Conservation (phyloP, 2,888 invertebrate genomes). For the Bellardia pandia region DNA sequence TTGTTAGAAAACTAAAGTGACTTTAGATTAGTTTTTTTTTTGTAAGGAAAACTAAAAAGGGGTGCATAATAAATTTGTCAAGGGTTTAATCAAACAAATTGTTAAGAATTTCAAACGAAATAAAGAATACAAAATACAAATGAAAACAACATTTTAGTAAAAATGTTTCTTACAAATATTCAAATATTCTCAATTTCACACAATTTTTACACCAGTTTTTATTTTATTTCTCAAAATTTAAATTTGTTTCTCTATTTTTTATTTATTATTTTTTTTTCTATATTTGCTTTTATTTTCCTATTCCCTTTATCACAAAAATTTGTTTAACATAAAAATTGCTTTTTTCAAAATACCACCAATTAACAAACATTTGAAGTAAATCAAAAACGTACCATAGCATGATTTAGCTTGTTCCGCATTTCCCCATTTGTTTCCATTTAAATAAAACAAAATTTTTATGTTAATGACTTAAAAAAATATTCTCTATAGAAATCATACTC, state of each 20-base stretch:
- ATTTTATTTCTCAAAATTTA: too few relatives aligned
- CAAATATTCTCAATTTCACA: too few relatives aligned
- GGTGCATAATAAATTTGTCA: conserved; percentile 43
- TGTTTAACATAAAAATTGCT: neutral
- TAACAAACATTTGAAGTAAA: neutral
- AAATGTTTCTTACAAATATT: neutral
- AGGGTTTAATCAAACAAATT: conserved; percentile 15
- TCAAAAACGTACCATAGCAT: conserved; percentile 56
- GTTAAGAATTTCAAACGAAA: neutral
- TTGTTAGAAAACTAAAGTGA: conserved; percentile 17
- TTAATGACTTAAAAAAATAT: neutral
- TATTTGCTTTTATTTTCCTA: neutral
- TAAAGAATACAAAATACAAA: neutral
- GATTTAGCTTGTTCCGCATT: conserved; percentile 25
- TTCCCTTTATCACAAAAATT: neutral
- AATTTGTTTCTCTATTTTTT: neutral
- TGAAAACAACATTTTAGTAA: too few relatives aligned
- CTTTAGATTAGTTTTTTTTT: neutral
- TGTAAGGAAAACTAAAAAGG: neutral
- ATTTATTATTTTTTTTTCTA: neutral
- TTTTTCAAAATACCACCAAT: neutral
- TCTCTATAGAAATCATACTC: too few relatives aligned
- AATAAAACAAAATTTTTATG: neutral
- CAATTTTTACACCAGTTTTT: too few relatives aligned
- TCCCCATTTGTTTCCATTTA: neutral